Evolutionary conservation across 1,140 invertebrate species (phyloP).

Genomic region (Teleopsis dalmanni): DNA sequence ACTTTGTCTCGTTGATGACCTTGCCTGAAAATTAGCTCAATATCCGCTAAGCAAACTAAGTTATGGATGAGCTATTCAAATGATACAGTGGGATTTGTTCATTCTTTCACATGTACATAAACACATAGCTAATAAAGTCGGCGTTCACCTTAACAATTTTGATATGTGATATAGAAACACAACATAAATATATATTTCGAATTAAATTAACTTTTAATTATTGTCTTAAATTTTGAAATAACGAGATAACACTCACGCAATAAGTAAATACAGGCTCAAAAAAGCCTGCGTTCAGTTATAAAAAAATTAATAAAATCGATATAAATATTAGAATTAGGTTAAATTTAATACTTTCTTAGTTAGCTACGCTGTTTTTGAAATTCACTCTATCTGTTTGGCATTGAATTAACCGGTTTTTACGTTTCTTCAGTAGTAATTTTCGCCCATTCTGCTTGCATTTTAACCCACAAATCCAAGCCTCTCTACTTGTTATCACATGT

Average conservation of each 20-base stretch:
- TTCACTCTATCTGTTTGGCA: slow-evolving; percentile 4
- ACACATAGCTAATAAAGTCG: not conserved
- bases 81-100: too few relatives aligned
- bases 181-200: not conserved
- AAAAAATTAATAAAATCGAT: not conserved
- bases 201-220: not conserved
- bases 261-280: not conserved
- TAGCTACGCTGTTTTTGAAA: slow-evolving; percentile 3
- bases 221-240: not conserved
- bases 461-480: not conserved
- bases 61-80: too few relatives aligned
- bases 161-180: not conserved
- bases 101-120: too few relatives aligned
- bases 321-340: not conserved
- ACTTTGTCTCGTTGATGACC: too few relatives aligned
- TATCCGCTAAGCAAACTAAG: too few relatives aligned
- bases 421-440: not conserved
- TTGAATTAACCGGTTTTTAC: slow-evolving; percentile 2
- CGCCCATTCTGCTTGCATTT: slow-evolving; percentile 1
- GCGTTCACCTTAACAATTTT: slow-evolving; percentile 1
- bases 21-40: too few relatives aligned
- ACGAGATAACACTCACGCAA: not conserved
- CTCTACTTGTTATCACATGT: not conserved
- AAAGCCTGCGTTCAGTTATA: not conserved
- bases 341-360: slow-evolving; percentile 6